Evolutionary conservation across 2,113 vertebrate genomes (phyloP), one percentile per base, ranked within the genome.

Genomic region (Planiliza haematocheilus): DNA sequence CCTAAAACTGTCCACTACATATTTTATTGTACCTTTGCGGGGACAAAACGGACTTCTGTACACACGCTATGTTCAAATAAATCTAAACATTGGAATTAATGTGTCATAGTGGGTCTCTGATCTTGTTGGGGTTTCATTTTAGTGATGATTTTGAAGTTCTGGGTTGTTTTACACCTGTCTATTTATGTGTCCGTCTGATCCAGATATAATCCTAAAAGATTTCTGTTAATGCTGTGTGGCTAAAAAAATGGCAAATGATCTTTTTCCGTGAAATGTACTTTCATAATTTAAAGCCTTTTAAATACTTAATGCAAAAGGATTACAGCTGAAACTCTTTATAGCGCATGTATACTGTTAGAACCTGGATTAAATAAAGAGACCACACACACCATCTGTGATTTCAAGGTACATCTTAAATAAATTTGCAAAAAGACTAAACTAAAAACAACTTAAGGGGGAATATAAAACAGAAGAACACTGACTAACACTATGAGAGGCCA

Each of bases 401-500:
- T 38, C 42, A 21, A 20, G 48, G 17, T 14, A 45, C 13, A 30
- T 56, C 58, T 66, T 41, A 38, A 46, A 17, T 38, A 20, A 50
- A 43, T 36, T 56, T 50, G 36, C 24, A 41, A 18, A 67, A 43
- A 64, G 56, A 2, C 14, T 43, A 20, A 64, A 45, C 18, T 48
- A 10, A 57, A 30, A 30, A 30, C 24, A 30, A n/a, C 24, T 30
- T 30, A 3, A 30, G 5, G 24, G 24, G 24, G 5, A 30, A 30
- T 5, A 30, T 30, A 30, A 17, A 16, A 12, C n/a, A 46, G 4
- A 51, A 34, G 30, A 43, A 48, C 7, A 9, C 17, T 4, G 20
- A 50, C 18, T 42, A 65, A 68, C 58, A 34, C 10, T 20, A 36
- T 36, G 45, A 52, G 36, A 43, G 50, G 53, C 14, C 77, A 21